Evolutionary conservation across 2,113 vertebrate genomes (phyloP), one percentile per base, ranked within the genome.

Genomic region (Euleptes europaea): DNA sequence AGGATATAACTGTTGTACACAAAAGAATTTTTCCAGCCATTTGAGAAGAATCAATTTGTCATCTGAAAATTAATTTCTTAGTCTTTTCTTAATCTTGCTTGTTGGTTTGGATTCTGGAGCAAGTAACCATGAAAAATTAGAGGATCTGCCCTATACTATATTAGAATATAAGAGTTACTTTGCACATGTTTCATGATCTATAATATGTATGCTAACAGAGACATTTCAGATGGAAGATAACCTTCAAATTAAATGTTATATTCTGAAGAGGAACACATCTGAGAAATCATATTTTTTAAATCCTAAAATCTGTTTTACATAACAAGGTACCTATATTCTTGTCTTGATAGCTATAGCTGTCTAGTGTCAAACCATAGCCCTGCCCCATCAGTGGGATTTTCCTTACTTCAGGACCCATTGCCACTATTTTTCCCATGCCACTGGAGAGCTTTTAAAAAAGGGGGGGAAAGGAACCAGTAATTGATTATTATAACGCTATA

Each of bases 261-360:
- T 82, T 51, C 78, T 4, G 51, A 49, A 7, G 65, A 6, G 26
- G 40, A 11, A 65, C 35, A 14, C 11, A 17, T 60, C 33, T 54
- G 44, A 86, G 60, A 83, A 88, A 72, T 86, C 23, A 63, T 63
- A 63, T 69, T 21, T 69, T 78, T 63, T 8, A 23, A 78, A 40
- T n/a, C 38, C 21, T 60, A 40, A 78, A 78, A 60, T 8, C 33
- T 38, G 38, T 19, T 69, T 2, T 31, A 35, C 23, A 28, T 10
- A 73, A 47, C 17, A 80, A 21, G 83, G 49, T 73, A 78, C 67
- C 81, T 92, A 65, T 14, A 7, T 11, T 54, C 80, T 84, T 86
- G 35, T 80, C 47, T n/a, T 87, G 40, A 81, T 0, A 26, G 19
- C 75, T 84, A 63, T 35, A 1, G 6, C 40, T 82, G 78, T 84